These are phyloP conservation scores for Ranitomeya variabilis DNA, from an alignment of 2,113 vertebrate species.

Conservation along the genomic window DNA sequence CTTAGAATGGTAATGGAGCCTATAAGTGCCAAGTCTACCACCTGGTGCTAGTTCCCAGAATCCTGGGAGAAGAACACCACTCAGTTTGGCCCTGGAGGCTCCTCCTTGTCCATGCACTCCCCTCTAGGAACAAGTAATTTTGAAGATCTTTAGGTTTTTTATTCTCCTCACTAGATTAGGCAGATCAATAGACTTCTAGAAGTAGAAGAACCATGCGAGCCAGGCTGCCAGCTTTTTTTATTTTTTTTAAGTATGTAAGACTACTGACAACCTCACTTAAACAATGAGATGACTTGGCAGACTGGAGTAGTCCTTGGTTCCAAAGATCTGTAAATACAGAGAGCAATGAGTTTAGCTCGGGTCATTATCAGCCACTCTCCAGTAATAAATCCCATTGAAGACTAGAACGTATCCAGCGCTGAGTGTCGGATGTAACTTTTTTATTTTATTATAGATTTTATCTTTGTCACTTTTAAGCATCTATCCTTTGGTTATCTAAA, in stretches of 20 bases:
- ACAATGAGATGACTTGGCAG: not conserved
- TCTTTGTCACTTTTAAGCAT: not conserved
- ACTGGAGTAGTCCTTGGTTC: not conserved
- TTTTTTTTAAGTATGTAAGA: not conserved
- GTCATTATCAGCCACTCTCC: not conserved
- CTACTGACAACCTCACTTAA: not conserved
- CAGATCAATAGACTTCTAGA: not conserved
- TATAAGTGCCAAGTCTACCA: not conserved
- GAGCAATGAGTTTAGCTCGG: not conserved
- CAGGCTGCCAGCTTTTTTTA: not conserved
- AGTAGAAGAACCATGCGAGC: not conserved
- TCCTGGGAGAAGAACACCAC: not conserved
- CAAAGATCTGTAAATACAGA: not conserved
- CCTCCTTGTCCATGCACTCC: not conserved
- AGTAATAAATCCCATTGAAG: not conserved
- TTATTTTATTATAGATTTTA: not conserved
- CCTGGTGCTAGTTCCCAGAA: not conserved
- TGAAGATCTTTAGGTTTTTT: not conserved
- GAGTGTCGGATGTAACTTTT: not conserved
- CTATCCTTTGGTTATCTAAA: not conserved
- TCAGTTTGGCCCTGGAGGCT: not conserved
- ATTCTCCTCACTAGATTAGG: not conserved
- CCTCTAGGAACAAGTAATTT: too few species aligned
- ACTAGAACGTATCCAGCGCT: not conserved
- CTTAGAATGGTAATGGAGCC: not conserved